These are phyloP conservation scores for Pangasius djambal DNA, from an alignment of 2,797 vertebrate species.

Conservation along the genomic window DNA sequence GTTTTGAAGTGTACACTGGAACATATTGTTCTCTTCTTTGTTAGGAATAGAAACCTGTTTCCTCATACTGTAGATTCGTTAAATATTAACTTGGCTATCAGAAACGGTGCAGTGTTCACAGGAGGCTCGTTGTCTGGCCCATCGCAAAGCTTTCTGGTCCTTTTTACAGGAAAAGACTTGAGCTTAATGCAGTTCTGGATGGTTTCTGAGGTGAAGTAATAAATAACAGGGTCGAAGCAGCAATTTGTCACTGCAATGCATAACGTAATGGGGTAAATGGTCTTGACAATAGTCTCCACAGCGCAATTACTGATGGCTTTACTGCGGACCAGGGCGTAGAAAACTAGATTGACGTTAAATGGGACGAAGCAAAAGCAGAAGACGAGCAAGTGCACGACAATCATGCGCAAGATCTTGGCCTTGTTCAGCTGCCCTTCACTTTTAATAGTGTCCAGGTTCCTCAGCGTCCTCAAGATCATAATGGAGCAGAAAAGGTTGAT, in stretches of 20 bases:
- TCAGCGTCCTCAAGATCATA: constrained; percentile 86
- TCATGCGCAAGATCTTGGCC: constrained; percentile 90
- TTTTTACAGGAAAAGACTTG: constrained; percentile 73
- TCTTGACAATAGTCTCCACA: constrained; percentile 81
- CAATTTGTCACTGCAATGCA: constrained; percentile 95
- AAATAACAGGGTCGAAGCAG: constrained; percentile 95
- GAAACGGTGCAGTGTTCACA: constrained; percentile 21
- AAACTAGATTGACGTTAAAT: constrained; percentile 90
- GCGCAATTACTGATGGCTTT: constrained; percentile 82
- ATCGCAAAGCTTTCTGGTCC: constrained; percentile 72
- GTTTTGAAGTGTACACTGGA: not conserved
- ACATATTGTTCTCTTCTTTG: not conserved
- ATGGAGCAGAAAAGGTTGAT: constrained; percentile 91
- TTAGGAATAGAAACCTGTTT: constrained; percentile 45
- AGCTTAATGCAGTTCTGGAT: constrained; percentile 94
- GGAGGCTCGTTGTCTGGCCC: constrained; percentile 58
- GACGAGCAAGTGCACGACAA: constrained; percentile 89
- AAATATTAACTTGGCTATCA: constrained; percentile 73
- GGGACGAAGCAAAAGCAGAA: constrained; percentile 98
- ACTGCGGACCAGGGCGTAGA: constrained; percentile 91
- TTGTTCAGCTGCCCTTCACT: constrained; percentile 86
- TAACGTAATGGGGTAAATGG: constrained; percentile 90
- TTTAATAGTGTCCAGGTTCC: constrained; percentile 78
- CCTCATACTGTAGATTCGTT: constrained; percentile 80
- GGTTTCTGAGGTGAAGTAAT: constrained; percentile 96